Percentiles rank a stretch among this genome's conserved stretches.
phyloP scores from a whole-genome alignment of 1,140 invertebrate genomes.

The Halesus radiatus region DNA sequence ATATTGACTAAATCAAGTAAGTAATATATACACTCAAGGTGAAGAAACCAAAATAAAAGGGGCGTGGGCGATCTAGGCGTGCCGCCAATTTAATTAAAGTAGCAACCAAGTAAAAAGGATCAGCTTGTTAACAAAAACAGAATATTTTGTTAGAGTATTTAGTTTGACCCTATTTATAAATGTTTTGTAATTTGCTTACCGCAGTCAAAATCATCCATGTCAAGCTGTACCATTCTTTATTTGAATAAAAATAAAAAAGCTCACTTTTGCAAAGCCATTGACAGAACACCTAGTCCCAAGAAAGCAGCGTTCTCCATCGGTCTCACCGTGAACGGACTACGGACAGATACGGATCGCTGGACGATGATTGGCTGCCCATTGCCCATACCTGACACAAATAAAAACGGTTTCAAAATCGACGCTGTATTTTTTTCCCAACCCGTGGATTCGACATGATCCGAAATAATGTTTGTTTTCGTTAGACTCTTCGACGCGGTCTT shows the following conservation, averaged over 20 bases:
- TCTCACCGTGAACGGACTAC: not conserved
- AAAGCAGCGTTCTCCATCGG: conserved; percentile 10
- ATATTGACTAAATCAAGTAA: too few species aligned
- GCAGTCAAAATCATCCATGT: too few species aligned
- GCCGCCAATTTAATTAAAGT: too few species aligned
- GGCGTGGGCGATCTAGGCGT: too few species aligned
- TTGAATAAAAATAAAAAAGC: not conserved
- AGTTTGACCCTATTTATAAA: too few species aligned
- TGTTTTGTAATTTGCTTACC: too few species aligned
- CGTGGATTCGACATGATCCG: conserved; percentile 8
- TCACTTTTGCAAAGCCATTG: not conserved
- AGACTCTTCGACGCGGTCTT: conserved; percentile 6
- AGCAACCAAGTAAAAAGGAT: too few species aligned
- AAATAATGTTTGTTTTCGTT: conserved; percentile 8
- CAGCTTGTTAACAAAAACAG: too few species aligned
- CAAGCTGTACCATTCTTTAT: not conserved
- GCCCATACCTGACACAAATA: conserved; percentile 35
- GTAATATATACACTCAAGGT: too few species aligned
- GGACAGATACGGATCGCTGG: not conserved
- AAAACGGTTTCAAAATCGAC: conserved; percentile 11
- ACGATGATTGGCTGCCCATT: not conserved
- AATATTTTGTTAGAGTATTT: too few species aligned
- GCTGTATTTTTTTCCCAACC: conserved; percentile 12
- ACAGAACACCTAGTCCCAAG: not conserved
- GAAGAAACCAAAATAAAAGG: too few species aligned